These are phyloP conservation scores for Plebejus melissa DNA, from an alignment of 2,888 invertebrate genomes.

Conservation along the genomic window DNA sequence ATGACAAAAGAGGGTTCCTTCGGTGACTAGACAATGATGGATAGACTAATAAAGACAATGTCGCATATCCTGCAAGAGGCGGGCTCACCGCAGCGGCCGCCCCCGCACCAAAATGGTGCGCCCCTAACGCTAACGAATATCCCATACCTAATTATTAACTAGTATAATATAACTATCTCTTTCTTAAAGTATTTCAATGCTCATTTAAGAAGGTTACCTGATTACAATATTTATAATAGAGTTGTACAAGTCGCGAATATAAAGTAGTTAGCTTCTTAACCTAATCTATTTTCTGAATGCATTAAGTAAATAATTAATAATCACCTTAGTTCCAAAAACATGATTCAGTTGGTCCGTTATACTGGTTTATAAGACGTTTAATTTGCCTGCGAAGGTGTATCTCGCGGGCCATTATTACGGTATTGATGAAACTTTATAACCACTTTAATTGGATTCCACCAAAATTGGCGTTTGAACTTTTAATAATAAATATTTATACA, in stretches of 20 bases:
- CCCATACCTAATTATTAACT: background rate
- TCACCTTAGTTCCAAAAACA: background rate
- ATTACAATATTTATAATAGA: background rate
- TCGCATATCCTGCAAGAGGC: background rate
- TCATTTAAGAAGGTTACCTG: background rate
- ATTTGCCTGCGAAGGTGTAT: slow-evolving; percentile 20
- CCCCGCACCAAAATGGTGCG: background rate
- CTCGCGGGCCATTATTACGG: slow-evolving; percentile 37
- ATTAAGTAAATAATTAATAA: background rate
- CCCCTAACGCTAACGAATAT: background rate
- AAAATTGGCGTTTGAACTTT: slow-evolving; percentile 71
- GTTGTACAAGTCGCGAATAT: background rate
- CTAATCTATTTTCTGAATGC: background rate
- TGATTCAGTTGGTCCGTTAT: background rate
- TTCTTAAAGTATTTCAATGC: background rate
- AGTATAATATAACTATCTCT: background rate
- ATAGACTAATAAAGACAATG: background rate
- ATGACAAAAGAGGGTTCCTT: background rate
- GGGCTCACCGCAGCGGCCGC: background rate
- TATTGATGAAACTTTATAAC: slow-evolving; percentile 48
- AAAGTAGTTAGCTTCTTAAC: background rate
- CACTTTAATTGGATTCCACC: slow-evolving; percentile 65
- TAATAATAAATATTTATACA: slow-evolving; percentile 78
- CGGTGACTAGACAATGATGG: slow-evolving; percentile 1
- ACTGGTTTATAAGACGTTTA: slow-evolving; percentile 18